Evolutionary conservation across 2,888 invertebrate species (phyloP), one percentile per base, ranked within the genome.

Genomic region (Xanthia togata): DNA sequence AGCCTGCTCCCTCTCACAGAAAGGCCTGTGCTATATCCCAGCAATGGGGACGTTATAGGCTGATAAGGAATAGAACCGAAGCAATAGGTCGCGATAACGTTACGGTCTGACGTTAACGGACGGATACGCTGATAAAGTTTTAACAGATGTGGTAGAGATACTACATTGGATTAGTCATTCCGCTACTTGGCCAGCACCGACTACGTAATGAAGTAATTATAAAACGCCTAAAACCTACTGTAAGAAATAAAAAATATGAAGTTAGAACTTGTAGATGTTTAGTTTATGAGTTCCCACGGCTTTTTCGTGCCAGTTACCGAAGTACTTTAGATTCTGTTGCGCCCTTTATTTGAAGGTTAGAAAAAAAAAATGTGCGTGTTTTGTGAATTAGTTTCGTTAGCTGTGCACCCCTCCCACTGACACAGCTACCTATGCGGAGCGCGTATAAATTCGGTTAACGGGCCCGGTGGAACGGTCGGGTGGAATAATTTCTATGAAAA

Each of bases 71-170:
- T n/a, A 31, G 14, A 59, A 76, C n/a, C 44, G 38, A 35, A 23
- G 44, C 14, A 65, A 60, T 23, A 41, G 35, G 20, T n/a, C 17
- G 23, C 50, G 23, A 23, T 17, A 35, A 53, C 11, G 11, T 31
- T 73, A 55, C 31, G 8, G 8, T 0, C 2, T 68, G 20, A 50
- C 31, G 50, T 79, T 38, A 11, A 35, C 55, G 9, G 55, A 72
- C 6, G n/a, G 47, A 50, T n/a, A 67, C 6, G 17, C 9, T 62
- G 57, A 70, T 77, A 76, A 44, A 53, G 41, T 62, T 64, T 70
- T 79, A 83, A 79, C 81, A 83, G 79, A 82, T 83, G 84, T 83
- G 70, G 38, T 38, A n/a, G 35, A 68, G 35, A 68, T 59, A 68
- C 35, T 63, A 57, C 20, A 47, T 17, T 44, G 14, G 35, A 75